Base-by-base conservation (phyloP, 1,140 invertebrate species). In the Acromyrmex heyeri region DNA sequence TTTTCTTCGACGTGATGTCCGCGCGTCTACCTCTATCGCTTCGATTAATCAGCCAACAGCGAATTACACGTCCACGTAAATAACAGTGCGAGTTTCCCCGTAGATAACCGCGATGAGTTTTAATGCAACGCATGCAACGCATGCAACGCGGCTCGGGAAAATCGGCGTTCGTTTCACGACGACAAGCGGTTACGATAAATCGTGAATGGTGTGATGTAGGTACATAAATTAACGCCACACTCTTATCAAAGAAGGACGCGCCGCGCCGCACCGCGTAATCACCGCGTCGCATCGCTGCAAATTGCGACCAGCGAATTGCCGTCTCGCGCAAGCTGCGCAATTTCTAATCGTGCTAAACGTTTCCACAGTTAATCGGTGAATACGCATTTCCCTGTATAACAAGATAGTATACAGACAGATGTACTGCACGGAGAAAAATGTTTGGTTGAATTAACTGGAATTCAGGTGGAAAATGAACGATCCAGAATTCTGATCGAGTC, bases 221-320 rank as follows among this genome's bases (percentile, higher is more conserved):
- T 57, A 21, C 55, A 59, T 72, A 73, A 82, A 82, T 82, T 82
- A 82, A 73, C 55, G 24, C 55, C 24, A 55, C 67, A 53, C 24
- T 82, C 79, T 82, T 82, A 82, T 82, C 79, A 38, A 82, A 82
- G 79, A 73, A 82, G 79, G 55, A 82, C 65, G 65, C 53, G 59
- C 24, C 76, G 6, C 24, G 21, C 8, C 79, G 24, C 24, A 24
- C 24, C 24, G 24, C 24, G 55, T 82, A 82, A 82, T 82, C 55
- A 38, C 7, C 38, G 67, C 69, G 67, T 81, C 64, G 64, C 14
- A 16, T 50, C 48, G 48, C 73, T 61, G 67, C 38, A 82, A 82
- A 82, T 82, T 82, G 79, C 38, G 65, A 82, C 34, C 34, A n/a
- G 61, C 61, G 65, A 55, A 44, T 44, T 44, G 34, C n/a, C 24